Base-by-base conservation (phyloP, 2,888 invertebrate species). In the Cryptocheilus praepositus region DNA sequence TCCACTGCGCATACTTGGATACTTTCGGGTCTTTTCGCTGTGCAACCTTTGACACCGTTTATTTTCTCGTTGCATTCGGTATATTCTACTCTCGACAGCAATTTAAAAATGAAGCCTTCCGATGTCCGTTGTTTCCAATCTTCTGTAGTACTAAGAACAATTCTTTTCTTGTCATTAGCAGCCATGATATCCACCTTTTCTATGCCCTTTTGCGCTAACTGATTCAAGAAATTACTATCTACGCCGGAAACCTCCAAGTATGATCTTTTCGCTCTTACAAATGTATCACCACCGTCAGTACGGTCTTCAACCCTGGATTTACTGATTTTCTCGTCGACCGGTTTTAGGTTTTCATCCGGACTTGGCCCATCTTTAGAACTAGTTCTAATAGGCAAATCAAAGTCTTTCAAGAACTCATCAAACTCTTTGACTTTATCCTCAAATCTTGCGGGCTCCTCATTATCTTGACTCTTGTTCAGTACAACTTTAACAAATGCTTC, bases 1-100 rank as follows among this genome's bases (percentile, higher is more conserved):
- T 91, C 87, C 18, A 91, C 89, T 77, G 91, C 91, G 81, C 93
- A 93, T 61, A 92, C 89, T 85, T 77, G 0, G 64, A 70, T 4
- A 66, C 75, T 71, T 61, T 18, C 4, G 0, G 49, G 49, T 7
- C 8, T 49, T 49, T 49, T 49, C 13, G n/a, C 16, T 4, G 49
- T 16, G 18, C 49, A 49, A n/a, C 18, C 49, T 18, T 49, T 18
- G 3, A 49, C 49, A 11, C 18, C 18, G n/a, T 5, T 49, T 18
- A 49, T 18, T 8, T 49, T 49, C 18, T 84, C 85, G 18, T 76
- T 61, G 74, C 91, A 91, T 55, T 88, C 86, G 0, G 90, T 90
- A 44, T 87, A 84, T 0, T 89, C 90, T 21, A 91, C 86, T 69
- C 88, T 86, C 25, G 91, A 73, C 45, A 88, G 88, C 45, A 91